Evolutionary conservation across 2,888 invertebrate genomes (phyloP), one percentile per base, ranked within the genome.

Genomic region (Synergus japonicus): DNA sequence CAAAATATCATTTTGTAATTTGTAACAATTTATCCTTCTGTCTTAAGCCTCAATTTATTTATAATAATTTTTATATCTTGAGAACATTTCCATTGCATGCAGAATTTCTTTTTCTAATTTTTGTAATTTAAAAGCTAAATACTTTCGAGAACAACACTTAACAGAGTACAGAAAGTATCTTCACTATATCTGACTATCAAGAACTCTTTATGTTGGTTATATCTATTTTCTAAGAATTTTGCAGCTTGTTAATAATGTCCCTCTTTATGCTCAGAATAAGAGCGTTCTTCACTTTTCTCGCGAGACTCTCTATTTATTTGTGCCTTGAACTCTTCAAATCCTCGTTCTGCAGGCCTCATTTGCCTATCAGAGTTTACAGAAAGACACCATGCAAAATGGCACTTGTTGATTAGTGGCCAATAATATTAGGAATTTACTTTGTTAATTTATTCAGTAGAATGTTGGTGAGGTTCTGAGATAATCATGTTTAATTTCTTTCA

Each of bases 231-330:
- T 60, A 10, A 22, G 60, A 60, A 22, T 60, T 60, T 60, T 60
- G 22, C n/a, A n/a, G 60, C 12, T 60, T 60, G n/a, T 22, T 60
- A 10, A 60, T 22, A 60, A 60, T n/a, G 60, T 60, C 60, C 10
- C 18, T 22, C 18, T 60, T 60, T 60, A 60, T 60, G 22, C 60
- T 60, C 10, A 8, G 9, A 60, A 22, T 60, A 22, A 18, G 60
- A 22, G 22, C 60, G 60, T 60, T 60, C 60, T 22, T 60, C 18
- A 60, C 22, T 60, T 60, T 60, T 22, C n/a, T 60, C 60, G n/a
- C 60, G 2, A 18, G n/a, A 60, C 60, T 58, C 18, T 58, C 1
- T 60, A 60, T 22, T 60, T 60, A 60, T 60, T 60, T 12, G 10
- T 60, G 60, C 22, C 22, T 60, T 60, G 60, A 60, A 60, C 60